Evolutionary conservation across 2,888 invertebrate genomes (phyloP).

Genomic region (Melinaea menophilus): DNA sequence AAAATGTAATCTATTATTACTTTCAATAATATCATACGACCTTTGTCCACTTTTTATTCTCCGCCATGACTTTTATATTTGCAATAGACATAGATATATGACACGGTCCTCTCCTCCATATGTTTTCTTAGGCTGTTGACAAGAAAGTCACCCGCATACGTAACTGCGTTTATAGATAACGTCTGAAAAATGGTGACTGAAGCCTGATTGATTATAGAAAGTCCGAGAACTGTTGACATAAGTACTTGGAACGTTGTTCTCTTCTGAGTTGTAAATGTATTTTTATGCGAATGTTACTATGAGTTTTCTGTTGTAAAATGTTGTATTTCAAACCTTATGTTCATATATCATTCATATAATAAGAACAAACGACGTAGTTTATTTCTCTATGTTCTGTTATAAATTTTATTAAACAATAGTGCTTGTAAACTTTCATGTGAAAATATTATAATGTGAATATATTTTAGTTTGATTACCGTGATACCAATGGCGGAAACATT

Average conservation of each 20-base stretch:
- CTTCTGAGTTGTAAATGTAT: not conserved
- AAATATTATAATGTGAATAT: constrained; percentile 56
- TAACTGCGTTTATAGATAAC: constrained; percentile 50
- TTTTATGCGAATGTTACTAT: not conserved
- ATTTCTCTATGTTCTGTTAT: not conserved
- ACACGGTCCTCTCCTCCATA: not conserved
- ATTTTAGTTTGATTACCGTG: constrained; percentile 63
- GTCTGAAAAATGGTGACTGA: constrained; percentile 51
- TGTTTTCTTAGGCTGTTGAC: constrained; percentile 39
- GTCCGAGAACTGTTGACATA: constrained; percentile 19
- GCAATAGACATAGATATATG: not conserved
- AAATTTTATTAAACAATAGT: constrained; percentile 9
- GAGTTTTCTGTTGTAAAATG: not conserved
- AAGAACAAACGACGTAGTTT: not conserved
- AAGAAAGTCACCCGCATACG: constrained; percentile 45
- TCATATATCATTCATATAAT: not conserved
- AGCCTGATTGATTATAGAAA: constrained; percentile 47
- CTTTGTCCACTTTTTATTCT: not conserved
- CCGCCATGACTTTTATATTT: not conserved
- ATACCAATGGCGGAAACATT: constrained; percentile 62
- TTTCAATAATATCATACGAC: not conserved
- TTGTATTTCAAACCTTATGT: too few species aligned
- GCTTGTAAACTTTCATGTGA: not conserved
- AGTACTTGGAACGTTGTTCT: not conserved
- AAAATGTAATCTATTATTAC: not conserved